These are phyloP conservation scores for Tetragonula carbonaria DNA, from an alignment of 2,888 invertebrate species.

Conservation along the genomic window DNA sequence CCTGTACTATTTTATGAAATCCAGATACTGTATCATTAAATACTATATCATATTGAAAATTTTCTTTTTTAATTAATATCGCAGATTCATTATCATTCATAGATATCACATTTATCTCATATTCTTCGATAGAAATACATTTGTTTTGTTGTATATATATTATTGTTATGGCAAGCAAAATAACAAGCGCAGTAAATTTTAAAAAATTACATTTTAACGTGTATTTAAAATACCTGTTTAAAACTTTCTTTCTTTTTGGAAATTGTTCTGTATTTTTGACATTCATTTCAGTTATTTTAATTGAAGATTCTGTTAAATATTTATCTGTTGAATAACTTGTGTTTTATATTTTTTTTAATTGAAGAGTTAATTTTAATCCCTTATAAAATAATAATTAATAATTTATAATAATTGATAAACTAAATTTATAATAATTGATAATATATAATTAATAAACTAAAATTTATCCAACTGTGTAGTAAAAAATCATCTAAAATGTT, in stretches of 20 bases:
- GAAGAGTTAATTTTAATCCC: background rate
- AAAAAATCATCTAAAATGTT: background rate
- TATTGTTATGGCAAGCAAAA: constrained; percentile 21
- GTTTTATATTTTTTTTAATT: background rate
- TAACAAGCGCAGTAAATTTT: constrained; percentile 15
- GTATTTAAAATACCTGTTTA: constrained; percentile 20
- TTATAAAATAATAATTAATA: background rate
- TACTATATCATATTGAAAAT: constrained; percentile 25
- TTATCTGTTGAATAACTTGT: background rate
- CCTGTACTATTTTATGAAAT: constrained; percentile 18
- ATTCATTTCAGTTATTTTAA: background rate
- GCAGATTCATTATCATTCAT: constrained; percentile 4
- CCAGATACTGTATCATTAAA: background rate
- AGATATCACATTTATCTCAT: constrained; percentile 19
- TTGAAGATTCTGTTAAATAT: background rate
- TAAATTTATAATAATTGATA: background rate
- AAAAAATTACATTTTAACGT: constrained; percentile 21
- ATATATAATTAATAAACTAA: background rate
- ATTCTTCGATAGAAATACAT: constrained; percentile 15
- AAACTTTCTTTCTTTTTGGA: background rate
- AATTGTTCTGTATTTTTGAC: background rate
- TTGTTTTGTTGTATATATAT: constrained; percentile 20
- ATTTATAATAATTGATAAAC: background rate
- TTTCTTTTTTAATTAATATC: constrained; percentile 11
- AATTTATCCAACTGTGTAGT: background rate